Evolutionary conservation across 2,113 vertebrate species (phyloP).

Genomic region (Aegithalos caudatus): DNA sequence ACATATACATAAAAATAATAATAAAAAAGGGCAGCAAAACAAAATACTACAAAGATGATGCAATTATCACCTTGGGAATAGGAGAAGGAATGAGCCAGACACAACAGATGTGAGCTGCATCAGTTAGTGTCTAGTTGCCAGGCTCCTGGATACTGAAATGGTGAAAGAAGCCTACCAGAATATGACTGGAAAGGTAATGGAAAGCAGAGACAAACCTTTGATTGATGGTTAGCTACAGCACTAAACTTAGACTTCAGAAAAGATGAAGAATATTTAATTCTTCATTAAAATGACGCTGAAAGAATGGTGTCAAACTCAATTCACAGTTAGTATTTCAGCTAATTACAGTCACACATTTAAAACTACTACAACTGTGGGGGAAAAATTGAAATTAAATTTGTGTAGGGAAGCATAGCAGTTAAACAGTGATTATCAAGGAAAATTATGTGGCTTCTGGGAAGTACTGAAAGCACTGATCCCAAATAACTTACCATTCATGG

Average conservation of each 20-base stretch:
- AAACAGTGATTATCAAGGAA: constrained; percentile 27
- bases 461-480: constrained; percentile 8
- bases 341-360: not conserved
- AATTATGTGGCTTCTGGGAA: constrained; percentile 42
- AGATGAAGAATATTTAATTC: not conserved
- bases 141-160: not conserved
- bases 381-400: constrained; percentile 22
- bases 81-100: constrained; percentile 11
- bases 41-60: not conserved
- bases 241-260: not conserved
- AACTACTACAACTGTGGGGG: not conserved
- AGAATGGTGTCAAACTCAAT: not conserved
- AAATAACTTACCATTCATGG: not conserved
- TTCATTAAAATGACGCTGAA: not conserved
- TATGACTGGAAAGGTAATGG: constrained; percentile 1
- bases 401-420: constrained; percentile 19
- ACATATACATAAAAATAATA: not conserved
- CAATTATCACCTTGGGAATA: constrained; percentile 14
- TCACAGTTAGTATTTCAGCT: constrained; percentile 9
- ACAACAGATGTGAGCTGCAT: not conserved
- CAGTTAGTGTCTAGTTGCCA: not conserved
- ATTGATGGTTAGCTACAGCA: not conserved
- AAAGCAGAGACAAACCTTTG: not conserved
- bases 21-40: not conserved
- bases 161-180: not conserved